phyloP scores from a whole-genome alignment of 1,140 invertebrate genomes.

The Rhopalosiphum maidis region DNA sequence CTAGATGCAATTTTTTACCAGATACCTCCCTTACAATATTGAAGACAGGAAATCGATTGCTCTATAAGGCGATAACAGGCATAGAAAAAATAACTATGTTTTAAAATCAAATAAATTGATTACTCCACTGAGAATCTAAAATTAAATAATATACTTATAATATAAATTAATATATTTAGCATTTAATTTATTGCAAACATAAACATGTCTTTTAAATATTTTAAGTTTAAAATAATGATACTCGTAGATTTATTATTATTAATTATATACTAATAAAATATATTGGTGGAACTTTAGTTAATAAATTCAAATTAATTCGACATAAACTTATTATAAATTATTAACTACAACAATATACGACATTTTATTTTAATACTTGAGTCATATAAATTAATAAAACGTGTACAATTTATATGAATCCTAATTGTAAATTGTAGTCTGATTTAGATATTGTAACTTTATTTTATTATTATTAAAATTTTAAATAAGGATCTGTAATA shows the following conservation, averaged over 20 bases:
- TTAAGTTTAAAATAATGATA: background rate
- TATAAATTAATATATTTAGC: background rate
- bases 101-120: too few relatives aligned
- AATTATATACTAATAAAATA: background rate
- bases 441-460: background rate
- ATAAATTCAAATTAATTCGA: background rate
- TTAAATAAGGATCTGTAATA: background rate
- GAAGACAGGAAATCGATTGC: too few relatives aligned
- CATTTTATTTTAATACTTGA: background rate
- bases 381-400: too few relatives aligned
- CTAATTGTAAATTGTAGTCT: too few relatives aligned
- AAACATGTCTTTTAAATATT: background rate
- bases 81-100: too few relatives aligned
- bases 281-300: background rate
- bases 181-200: background rate
- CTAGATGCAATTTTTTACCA: too few relatives aligned
- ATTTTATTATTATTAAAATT: background rate
- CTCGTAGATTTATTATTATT: background rate
- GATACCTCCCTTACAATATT: too few relatives aligned
- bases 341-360: background rate
- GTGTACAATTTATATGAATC: background rate
- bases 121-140: too few relatives aligned
- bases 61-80: too few relatives aligned
- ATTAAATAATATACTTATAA: too few relatives aligned
- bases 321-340: background rate